Evolutionary conservation across 2,888 invertebrate species (phyloP), one percentile per base, ranked within the genome.

Genomic region (Pterobdella sp.): DNA sequence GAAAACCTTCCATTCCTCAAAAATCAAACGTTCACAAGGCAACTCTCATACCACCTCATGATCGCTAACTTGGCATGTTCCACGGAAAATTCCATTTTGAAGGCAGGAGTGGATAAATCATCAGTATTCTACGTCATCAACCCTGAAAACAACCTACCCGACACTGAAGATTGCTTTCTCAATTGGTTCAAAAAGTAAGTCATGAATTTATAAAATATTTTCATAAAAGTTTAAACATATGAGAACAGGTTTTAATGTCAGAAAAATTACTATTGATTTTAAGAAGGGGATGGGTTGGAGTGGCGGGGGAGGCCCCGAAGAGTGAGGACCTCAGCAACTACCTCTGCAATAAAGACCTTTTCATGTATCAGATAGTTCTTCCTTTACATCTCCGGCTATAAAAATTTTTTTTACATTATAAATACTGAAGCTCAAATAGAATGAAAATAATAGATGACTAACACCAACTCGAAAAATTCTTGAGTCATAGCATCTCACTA

Each of bases 11-110:
- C 88, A 0, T 84, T 89, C 22, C 79, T 92, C 18, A 84, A 85
- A 74, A 83, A 86, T n/a, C 88, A 90, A 67, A 88, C 90, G 0
- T 88, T 90, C 0, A 88, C 89, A 0, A 85, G 93, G 73, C 87
- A 91, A 81, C 90, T 91, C 52, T 91, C 90, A 31, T 75, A 86
- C 26, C 80, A 82, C 72, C 80, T 84, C 75, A 79, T 86, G 52
- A 75, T 78, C 35, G 79, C 79, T 1, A 79, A 81, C 37, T 77
- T 82, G n/a, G 22, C 10, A 35, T 26, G 52, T 52, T 34, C 64
- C 31, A 29, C 26, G 66, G 18, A 68, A 4, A 68, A 29, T 22
- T 77, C 79, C n/a, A 76, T 56, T 56, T 26, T 56, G 4, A 56
- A 56, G 26, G 26, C 4, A n/a, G 80, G 81, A 4, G 78, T 83